Evolutionary conservation across 2,113 vertebrate species (phyloP).

Genomic region (Epinephelus fuscoguttatus): DNA sequence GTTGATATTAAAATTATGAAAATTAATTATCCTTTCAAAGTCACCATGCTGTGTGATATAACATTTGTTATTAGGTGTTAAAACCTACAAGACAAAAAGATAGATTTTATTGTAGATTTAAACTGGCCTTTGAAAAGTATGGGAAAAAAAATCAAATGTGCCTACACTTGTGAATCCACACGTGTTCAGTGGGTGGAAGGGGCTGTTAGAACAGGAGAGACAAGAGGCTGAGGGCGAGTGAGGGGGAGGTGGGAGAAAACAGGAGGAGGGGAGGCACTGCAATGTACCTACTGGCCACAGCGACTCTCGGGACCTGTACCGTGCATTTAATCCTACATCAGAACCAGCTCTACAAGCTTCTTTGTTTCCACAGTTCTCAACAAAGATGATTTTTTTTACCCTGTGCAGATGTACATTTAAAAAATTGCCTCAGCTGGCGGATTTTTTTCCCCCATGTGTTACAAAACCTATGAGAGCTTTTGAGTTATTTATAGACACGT

Average conservation of each 20-base stretch:
- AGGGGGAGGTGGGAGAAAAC: constrained; percentile 72
- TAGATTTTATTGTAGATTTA: constrained; percentile 20
- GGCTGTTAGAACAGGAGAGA: constrained; percentile 72
- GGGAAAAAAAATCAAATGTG: constrained; percentile 32
- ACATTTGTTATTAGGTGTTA: not conserved
- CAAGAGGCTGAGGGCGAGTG: constrained; percentile 75
- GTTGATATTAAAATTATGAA: constrained; percentile 4
- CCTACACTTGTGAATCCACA: constrained; percentile 72
- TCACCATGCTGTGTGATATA: not conserved
- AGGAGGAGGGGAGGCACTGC: constrained; percentile 64
- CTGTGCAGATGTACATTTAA: not conserved
- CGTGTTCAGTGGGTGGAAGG: constrained; percentile 79
- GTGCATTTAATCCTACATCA: constrained; percentile 24
- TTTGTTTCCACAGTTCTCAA: constrained; percentile 30
- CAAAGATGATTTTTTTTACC: not conserved
- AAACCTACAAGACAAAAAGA: not conserved
- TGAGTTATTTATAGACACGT: constrained; percentile 62
- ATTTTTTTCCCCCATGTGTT: constrained; percentile 22
- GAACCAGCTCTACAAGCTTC: constrained; percentile 15
- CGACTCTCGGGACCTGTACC: constrained; percentile 47
- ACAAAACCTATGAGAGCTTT: constrained; percentile 39
- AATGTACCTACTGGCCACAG: constrained; percentile 56
- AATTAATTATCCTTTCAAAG: not conserved
- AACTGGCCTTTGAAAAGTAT: constrained; percentile 46
- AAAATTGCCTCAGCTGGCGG: not conserved